Percentiles rank a stretch among this genome's conserved stretches.
Evolutionary conservation across 2,888 invertebrate species (phyloP).

Genomic region (Icerya purchasi): DNA sequence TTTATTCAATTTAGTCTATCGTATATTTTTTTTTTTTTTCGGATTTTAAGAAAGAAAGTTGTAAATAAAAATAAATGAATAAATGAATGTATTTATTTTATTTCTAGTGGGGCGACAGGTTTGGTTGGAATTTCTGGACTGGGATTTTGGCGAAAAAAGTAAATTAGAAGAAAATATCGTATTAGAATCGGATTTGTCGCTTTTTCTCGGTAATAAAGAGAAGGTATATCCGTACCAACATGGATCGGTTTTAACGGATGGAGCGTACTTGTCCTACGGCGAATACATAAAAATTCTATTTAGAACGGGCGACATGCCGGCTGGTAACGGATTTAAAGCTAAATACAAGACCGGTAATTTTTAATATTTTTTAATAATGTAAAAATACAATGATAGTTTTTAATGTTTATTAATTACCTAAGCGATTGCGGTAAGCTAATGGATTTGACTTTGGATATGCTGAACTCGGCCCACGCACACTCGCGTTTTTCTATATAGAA

Average conservation of each 20-base stretch:
- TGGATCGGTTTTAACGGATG: constrained; percentile 36
- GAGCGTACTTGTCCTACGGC: constrained; percentile 39
- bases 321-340: constrained; percentile 43
- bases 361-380: too few relatives aligned
- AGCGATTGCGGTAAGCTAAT: too few relatives aligned
- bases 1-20: too few relatives aligned
- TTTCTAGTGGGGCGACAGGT: constrained; percentile 37
- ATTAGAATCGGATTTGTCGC: constrained; percentile 3
- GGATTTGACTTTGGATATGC: too few relatives aligned
- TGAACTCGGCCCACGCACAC: too few relatives aligned
- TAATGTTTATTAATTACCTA: too few relatives aligned
- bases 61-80: too few relatives aligned
- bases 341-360: constrained; percentile 41
- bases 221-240: constrained; percentile 30
- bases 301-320: constrained; percentile 38
- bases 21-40: too few relatives aligned
- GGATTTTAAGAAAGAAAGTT: too few relatives aligned
- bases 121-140: constrained; percentile 44
- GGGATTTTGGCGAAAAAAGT: constrained; percentile 30
- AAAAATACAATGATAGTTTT: too few relatives aligned
- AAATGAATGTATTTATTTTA: too few relatives aligned
- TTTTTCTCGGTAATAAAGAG: constrained; percentile 3
- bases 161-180: constrained; percentile 6
- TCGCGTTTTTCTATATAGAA: too few relatives aligned
- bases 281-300: constrained; percentile 40